Percentiles rank a stretch among this genome's conserved stretches.
Conservation (phyloP, 2,888 invertebrate genomes). For the Ceramica pisi region DNA sequence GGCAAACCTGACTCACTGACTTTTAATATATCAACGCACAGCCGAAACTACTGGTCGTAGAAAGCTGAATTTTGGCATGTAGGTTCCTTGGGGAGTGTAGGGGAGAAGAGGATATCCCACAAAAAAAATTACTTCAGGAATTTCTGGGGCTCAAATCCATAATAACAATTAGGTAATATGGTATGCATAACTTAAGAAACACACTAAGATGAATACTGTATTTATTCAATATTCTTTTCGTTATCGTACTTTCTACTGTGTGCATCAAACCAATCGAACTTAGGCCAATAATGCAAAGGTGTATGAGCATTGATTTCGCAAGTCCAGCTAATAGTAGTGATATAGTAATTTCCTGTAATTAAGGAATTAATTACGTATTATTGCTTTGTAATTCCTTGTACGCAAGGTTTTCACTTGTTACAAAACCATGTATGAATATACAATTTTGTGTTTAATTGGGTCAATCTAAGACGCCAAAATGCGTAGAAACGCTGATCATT, state of each 20-base stretch:
- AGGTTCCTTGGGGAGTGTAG: no score
- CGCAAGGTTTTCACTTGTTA: slow-evolving; percentile 20
- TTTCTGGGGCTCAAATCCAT: no score
- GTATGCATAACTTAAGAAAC: neutral
- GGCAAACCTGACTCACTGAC: no score
- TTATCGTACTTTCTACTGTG: neutral
- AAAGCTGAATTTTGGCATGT: no score
- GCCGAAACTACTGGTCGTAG: no score
- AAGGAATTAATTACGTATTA: slow-evolving; percentile 13
- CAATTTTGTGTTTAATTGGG: neutral
- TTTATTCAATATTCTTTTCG: neutral
- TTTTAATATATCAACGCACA: no score
- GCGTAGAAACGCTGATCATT: neutral
- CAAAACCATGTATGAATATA: slow-evolving; percentile 17
- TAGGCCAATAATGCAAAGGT: neutral
- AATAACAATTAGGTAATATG: no score
- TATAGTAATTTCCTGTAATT: slow-evolving; percentile 48
- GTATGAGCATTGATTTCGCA: neutral
- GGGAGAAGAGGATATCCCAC: no score
- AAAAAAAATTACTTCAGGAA: no score
- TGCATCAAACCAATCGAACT: neutral
- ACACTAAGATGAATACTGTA: neutral
- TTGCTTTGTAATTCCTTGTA: slow-evolving; percentile 13
- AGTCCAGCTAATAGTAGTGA: neutral
- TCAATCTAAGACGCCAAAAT: neutral